Evolutionary conservation across 2,888 invertebrate species (phyloP).

Genomic region (Salpingus planirostris): DNA sequence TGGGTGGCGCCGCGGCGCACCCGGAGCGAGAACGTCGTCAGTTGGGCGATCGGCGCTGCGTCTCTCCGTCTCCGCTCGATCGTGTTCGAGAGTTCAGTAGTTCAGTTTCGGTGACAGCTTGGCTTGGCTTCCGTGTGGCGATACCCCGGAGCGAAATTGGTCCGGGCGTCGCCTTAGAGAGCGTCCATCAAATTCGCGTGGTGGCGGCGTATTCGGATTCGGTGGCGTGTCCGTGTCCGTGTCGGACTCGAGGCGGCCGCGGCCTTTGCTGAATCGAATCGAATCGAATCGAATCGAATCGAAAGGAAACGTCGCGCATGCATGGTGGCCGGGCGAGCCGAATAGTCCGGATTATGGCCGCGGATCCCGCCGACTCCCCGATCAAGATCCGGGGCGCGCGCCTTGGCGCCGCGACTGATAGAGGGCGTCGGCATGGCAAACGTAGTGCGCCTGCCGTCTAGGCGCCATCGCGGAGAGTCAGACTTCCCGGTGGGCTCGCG

Average conservation of each 20-base stretch:
- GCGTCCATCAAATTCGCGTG: too few species aligned
- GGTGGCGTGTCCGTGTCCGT: too few species aligned
- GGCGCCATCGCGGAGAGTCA: slow-evolving; percentile 7
- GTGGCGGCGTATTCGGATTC: too few species aligned
- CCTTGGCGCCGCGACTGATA: slow-evolving; percentile 9
- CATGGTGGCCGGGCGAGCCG: neutral
- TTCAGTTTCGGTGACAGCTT: neutral
- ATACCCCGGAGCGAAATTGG: neutral
- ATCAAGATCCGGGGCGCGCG: slow-evolving; percentile 9
- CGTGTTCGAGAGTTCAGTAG: neutral
- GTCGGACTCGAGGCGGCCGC: too few species aligned
- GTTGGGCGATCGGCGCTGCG: too few species aligned
- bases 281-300: slow-evolving; percentile 1
- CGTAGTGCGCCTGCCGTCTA: slow-evolving; percentile 15
- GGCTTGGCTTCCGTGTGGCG: neutral
- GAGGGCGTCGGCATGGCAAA: slow-evolving; percentile 16
- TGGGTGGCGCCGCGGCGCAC: too few species aligned
- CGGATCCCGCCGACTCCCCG: slow-evolving; percentile 10
- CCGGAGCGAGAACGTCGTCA: too few species aligned
- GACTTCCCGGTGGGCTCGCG: slow-evolving; percentile 5
- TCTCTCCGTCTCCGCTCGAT: too few species aligned
- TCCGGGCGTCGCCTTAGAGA: neutral
- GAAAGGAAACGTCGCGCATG: neutral
- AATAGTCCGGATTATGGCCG: neutral
- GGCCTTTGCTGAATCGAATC: too few species aligned